Conservation (phyloP, 2,888 invertebrate species). For the Geotrupes spiniger region DNA sequence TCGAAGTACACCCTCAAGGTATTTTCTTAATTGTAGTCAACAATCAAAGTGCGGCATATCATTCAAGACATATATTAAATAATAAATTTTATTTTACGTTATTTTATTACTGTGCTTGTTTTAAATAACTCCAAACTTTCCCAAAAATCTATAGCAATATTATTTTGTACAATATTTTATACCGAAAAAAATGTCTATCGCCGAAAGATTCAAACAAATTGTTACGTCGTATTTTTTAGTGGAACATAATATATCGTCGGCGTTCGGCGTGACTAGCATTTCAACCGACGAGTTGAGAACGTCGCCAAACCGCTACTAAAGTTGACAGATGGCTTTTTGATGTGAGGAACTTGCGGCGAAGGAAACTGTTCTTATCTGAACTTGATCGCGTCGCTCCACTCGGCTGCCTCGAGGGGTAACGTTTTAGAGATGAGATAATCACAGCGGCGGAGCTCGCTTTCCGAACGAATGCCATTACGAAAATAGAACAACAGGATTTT, state of each 20-base stretch:
- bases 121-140: too few species aligned
- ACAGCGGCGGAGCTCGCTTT: conserved; percentile 15
- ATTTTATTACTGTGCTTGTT: too few species aligned
- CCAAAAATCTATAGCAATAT: too few species aligned
- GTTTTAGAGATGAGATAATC: conserved; percentile 23
- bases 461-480: not conserved
- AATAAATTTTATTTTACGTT: too few species aligned
- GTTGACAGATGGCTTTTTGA: conserved; percentile 26
- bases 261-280: conserved; percentile 10
- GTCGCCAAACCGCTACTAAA: conserved; percentile 18
- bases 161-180: too few species aligned
- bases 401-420: conserved; percentile 21
- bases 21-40: too few species aligned
- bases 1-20: too few species aligned
- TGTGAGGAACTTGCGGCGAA: conserved; percentile 22
- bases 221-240: conserved; percentile 1
- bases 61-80: too few species aligned
- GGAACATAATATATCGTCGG: conserved; percentile 12
- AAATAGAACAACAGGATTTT: not conserved
- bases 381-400: conserved; percentile 23
- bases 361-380: conserved; percentile 21
- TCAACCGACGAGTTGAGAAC: conserved; percentile 11
- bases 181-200: not conserved
- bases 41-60: too few species aligned
- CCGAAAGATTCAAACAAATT: not conserved